These are phyloP conservation scores for Ophioderma brevispina DNA, from an alignment of 35 echinoderm and acorn worm species.

Conservation along the genomic window DNA sequence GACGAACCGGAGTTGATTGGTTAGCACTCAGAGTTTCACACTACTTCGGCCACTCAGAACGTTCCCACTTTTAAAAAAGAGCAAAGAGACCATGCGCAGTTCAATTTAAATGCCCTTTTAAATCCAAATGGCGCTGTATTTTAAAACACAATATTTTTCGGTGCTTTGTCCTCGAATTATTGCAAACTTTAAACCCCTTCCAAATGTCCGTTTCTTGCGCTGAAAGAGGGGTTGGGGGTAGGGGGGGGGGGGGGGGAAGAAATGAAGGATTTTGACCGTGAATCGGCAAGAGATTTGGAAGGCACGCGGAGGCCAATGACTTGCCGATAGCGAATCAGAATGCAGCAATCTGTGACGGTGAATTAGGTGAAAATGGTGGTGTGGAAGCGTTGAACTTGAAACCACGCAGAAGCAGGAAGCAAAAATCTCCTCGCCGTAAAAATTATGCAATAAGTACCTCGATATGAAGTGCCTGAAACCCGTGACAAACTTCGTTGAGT, in stretches of 20 bases:
- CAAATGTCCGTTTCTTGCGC: neutral
- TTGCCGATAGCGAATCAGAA: neutral
- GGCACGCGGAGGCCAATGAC: neutral
- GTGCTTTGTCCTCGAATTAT: slow-evolving; percentile 37
- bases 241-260: too few species aligned
- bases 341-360: neutral
- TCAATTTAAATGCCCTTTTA: slow-evolving; percentile 53
- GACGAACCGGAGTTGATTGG: neutral
- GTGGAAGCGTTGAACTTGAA: neutral
- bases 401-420: neutral
- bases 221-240: too few species aligned
- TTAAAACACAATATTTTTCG: slow-evolving; percentile 37
- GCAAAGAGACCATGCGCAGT: slow-evolving; percentile 23
- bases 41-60: neutral
- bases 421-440: slow-evolving; percentile 30
- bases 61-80: neutral
- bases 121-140: slow-evolving; percentile 27
- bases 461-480: slow-evolving; percentile 2
- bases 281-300: slow-evolving; percentile 24
- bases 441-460: slow-evolving; percentile 34
- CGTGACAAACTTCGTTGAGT: neutral
- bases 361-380: neutral
- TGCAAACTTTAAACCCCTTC: too few species aligned
- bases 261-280: slow-evolving; percentile 12
- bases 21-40: neutral